Conservation (phyloP, 2,113 vertebrate species). For the Pavo muticus region DNA sequence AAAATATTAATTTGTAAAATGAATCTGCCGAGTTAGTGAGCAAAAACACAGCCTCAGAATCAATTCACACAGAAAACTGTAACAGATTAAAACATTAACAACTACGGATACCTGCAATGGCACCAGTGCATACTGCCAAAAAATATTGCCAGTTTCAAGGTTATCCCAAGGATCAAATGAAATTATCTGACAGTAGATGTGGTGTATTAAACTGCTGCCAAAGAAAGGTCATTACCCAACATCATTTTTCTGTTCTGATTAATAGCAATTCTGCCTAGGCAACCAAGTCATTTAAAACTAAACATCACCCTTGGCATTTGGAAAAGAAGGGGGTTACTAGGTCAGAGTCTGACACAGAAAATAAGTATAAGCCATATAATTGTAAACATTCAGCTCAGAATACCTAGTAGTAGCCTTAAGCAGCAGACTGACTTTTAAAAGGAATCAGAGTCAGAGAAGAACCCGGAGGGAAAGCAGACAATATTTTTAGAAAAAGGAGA, state of each 20-base stretch:
- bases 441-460: not conserved
- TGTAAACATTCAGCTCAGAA: not conserved
- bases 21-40: not conserved
- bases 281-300: not conserved
- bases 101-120: not conserved
- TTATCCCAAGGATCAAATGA: not conserved
- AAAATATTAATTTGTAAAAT: not conserved
- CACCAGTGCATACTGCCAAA: not conserved
- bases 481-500: constrained; percentile 3
- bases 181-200: not conserved
- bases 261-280: not conserved
- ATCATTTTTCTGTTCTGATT: not conserved
- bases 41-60: not conserved
- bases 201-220: not conserved
- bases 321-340: not conserved
- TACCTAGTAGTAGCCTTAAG: constrained; percentile 15
- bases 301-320: constrained; percentile 13
- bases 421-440: constrained; percentile 46
- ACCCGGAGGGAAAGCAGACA: constrained; percentile 4
- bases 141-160: not conserved
- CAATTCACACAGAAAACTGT: not conserved
- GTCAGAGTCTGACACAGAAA: not conserved
- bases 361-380: not conserved
- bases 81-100: not conserved
- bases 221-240: not conserved